Evolutionary conservation across 2,113 vertebrate genomes (phyloP), one percentile per base, ranked within the genome.

Genomic region (Harpagus bidentatus): DNA sequence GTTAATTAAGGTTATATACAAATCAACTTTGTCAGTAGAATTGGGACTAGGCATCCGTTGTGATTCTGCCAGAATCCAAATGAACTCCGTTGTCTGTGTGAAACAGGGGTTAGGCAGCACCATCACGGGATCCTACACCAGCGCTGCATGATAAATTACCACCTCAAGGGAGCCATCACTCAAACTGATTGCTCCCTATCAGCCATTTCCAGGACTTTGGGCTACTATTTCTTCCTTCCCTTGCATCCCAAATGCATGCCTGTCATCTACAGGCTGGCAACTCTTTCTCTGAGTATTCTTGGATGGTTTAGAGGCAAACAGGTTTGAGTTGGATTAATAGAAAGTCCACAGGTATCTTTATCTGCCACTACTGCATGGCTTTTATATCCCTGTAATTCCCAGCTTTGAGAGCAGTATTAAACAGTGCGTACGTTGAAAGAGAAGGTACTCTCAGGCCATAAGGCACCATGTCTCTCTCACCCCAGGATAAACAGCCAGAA

Each of bases 121-220:
- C 66, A 88, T 11, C 82, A 73, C 3, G 61, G 86, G 55, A 98
- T 97, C 86, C 95, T 70, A 15, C 90, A 97, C 96, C 95, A 98
- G 98, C 96, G 92, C 98, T 97, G 98, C 97, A 98, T 99, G 98
- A 99, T 98, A 98, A 98, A 98, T 98, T 98, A 98, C 97, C 89
- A 98, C 98, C 98, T 98, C 97, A 65, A 98, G 98, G 98, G 98
- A 98, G 96, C 89, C 98, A 98, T 98, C 98, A 97, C 96, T 99
- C 98, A 98, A 98, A 98, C 97, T 98, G 98, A 99, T 98, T 98
- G 98, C 96, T 98, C 92, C 85, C 32, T 98, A 98, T 98, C 98
- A 98, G 97, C 98, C 98, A 98, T 98, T 98, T 98, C 98, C 97
- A 98, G 97, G 97, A 98, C 98, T 98, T 97, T 98, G 96, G 97